These are phyloP conservation scores for Microtus montanus DNA, from an alignment of 2,113 vertebrate species.

Conservation along the genomic window DNA sequence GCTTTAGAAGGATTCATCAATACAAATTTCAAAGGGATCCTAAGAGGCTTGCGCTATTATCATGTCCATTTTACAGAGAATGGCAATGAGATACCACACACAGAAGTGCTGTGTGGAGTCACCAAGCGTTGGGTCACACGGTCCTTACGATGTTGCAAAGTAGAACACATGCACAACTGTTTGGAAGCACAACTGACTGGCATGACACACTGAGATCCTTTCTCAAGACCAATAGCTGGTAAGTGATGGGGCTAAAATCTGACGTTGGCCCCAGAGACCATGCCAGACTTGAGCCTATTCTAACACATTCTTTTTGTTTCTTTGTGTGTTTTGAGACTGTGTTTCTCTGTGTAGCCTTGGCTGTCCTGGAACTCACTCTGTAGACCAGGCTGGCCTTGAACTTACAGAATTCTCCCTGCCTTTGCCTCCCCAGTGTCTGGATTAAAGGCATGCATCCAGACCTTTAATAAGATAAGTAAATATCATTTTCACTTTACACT, in stretches of 20 bases:
- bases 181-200: conserved; percentile 14
- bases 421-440: background rate
- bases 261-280: background rate
- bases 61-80: background rate
- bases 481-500: background rate
- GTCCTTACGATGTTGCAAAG: background rate
- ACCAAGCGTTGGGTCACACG: background rate
- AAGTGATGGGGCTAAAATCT: background rate
- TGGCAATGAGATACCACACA: background rate
- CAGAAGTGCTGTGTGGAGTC: background rate
- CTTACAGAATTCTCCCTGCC: background rate
- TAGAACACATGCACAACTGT: background rate
- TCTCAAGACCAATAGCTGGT: background rate
- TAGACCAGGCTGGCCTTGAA: background rate
- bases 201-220: background rate
- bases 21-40: background rate
- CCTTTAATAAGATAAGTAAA: background rate
- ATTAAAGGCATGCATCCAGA: background rate
- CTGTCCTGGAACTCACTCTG: background rate
- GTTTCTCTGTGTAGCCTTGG: background rate
- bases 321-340: background rate
- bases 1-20: background rate
- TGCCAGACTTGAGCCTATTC: background rate
- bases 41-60: background rate
- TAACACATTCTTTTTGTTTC: background rate